These are phyloP conservation scores for Unio pictorum DNA, from an alignment of 2,888 invertebrate genomes.

Conservation along the genomic window DNA sequence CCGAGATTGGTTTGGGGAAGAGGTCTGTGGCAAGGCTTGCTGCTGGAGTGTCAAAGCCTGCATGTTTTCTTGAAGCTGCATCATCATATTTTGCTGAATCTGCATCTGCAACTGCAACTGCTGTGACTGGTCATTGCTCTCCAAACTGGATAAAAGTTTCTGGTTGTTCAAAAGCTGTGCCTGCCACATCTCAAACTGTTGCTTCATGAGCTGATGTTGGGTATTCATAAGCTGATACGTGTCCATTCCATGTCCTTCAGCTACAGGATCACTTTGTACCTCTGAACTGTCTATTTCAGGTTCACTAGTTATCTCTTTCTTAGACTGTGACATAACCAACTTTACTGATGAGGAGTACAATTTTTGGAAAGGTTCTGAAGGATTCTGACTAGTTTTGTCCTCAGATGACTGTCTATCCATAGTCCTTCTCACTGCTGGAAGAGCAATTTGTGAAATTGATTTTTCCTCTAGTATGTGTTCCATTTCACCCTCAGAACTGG, in stretches of 20 bases:
- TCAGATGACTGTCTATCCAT: slow-evolving; percentile 12
- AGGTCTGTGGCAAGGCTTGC: not conserved
- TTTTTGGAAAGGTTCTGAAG: not conserved
- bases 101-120: slow-evolving; percentile 55
- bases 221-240: not conserved
- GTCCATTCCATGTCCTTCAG: not conserved
- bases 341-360: slow-evolving; percentile 27
- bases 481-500: slow-evolving; percentile 49
- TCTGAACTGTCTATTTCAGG: no score
- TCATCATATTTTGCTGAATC: slow-evolving; percentile 56
- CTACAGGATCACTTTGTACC: not conserved
- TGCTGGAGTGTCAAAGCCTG: slow-evolving; percentile 40
- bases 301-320: no score
- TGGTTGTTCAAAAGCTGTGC: slow-evolving; percentile 63
- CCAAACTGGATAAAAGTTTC: slow-evolving; percentile 45
- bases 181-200: slow-evolving; percentile 63
- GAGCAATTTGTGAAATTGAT: slow-evolving; percentile 53
- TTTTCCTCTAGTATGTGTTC: slow-evolving; percentile 60
- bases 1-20: slow-evolving; percentile 4
- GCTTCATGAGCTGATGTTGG: slow-evolving; percentile 42
- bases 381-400: slow-evolving; percentile 11
- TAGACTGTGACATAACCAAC: slow-evolving; percentile 16
- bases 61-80: slow-evolving; percentile 53
- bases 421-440: slow-evolving; percentile 45
- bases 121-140: slow-evolving; percentile 37